Evolutionary conservation across 2,797 vertebrate genomes (phyloP).

Genomic region (Helostoma temminkii): DNA sequence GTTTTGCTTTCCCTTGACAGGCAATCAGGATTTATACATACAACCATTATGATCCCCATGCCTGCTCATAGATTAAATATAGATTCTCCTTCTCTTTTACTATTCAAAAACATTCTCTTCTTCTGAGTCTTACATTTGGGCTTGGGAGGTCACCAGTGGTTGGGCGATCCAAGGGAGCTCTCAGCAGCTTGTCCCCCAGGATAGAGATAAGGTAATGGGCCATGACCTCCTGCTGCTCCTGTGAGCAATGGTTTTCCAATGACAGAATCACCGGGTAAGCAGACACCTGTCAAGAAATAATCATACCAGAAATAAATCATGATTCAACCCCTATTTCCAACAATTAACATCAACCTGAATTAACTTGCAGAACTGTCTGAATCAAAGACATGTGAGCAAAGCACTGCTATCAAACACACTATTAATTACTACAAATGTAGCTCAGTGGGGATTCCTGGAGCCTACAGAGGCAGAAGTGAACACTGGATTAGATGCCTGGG

Average conservation of each 20-base stretch:
- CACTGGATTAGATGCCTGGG: conserved; percentile 3
- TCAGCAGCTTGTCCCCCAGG: conserved; percentile 86
- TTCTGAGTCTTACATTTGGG: conserved; percentile 87
- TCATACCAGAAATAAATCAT: conserved; percentile 8
- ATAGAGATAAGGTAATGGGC: conserved; percentile 81
- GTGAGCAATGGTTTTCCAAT: conserved; percentile 91
- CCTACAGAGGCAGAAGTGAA: conserved; percentile 19
- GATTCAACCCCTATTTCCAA: conserved; percentile 26
- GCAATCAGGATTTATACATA: conserved; percentile 25
- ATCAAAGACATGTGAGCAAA: conserved; percentile 41
- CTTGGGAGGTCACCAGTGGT: conserved; percentile 82
- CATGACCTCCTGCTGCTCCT: conserved; percentile 88
- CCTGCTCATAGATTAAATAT: conserved; percentile 23
- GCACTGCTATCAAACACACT: conserved; percentile 31
- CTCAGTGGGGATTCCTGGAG: conserved; percentile 22
- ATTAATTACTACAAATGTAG: conserved; percentile 52
- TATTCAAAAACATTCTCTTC: background rate
- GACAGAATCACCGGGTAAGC: conserved; percentile 90
- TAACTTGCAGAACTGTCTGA: background rate
- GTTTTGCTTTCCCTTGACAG: conserved; percentile 40
- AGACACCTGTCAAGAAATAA: conserved; percentile 81
- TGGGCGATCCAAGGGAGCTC: conserved; percentile 64
- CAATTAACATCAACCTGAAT: conserved; percentile 33
- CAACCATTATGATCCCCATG: conserved; percentile 17
- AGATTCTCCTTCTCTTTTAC: conserved; percentile 26